Evolutionary conservation across 2,888 invertebrate species (phyloP), one percentile per base, ranked within the genome.

Genomic region (Meloe dianella): DNA sequence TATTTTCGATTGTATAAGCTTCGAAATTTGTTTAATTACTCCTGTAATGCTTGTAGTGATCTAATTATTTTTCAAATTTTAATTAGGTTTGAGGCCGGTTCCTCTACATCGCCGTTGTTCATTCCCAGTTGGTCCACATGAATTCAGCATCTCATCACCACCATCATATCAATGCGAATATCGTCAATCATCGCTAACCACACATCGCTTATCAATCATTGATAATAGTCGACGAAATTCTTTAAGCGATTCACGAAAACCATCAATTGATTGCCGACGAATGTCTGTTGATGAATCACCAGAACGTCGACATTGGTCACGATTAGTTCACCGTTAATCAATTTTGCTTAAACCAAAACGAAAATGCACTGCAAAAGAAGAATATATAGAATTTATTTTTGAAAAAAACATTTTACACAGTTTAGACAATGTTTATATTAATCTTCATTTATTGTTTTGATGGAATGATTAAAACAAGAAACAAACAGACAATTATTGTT

Each of bases 101-200:
- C 85, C 87, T 8, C 85, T 87, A 82, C 84, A 86, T 66, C 86
- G 89, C 47, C 86, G 88, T 64, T 87, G 87, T 56, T 89, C 89
- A 3, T 87, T 86, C 77, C 88, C 88, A 1, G 86, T 83, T 10
- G 81, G 86, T n/a, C 85, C 86, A 22, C 68, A 68, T 29, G 75
- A 73, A 29, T 22, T 67, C 30, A 54, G 57, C 51, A 38, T 54
- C 57, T 62, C 72, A 66, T 51, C 70, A 68, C 57, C 70, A 27
- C n/a, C n/a, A n/a, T n/a, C n/a, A n/a, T n/a, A n/a, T n/a, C n/a
- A n/a, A n/a, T n/a, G n/a, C n/a, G 69, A 67, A 57, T 72, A 66
- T 62, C 35, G 71, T 29, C 61, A 64, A 38, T 56, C 67, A 41
- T 69, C 68, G 32, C 57, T 68, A 17, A 68, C 66, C 12, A 35